These are phyloP conservation scores for Lepidurus apus DNA, from an alignment of 1,140 invertebrate genomes.

Conservation along the genomic window DNA sequence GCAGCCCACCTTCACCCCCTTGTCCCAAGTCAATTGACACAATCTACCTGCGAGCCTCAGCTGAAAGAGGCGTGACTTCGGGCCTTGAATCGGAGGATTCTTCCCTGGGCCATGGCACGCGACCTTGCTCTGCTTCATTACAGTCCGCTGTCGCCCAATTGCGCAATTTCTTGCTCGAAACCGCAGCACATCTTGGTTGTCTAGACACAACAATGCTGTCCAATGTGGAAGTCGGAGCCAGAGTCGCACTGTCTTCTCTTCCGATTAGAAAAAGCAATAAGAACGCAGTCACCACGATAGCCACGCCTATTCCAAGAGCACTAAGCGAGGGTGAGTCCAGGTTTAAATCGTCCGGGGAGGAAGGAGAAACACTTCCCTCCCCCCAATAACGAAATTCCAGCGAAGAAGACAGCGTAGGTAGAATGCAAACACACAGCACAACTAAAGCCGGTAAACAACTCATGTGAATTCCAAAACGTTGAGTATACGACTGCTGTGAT, in stretches of 20 bases:
- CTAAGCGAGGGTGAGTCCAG: background rate
- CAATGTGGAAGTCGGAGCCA: background rate
- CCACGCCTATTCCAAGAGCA: background rate
- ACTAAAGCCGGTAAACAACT: background rate
- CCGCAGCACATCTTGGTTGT: background rate
- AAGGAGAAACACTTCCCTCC: background rate
- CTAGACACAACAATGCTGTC: background rate
- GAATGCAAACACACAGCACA: background rate
- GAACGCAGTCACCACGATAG: background rate
- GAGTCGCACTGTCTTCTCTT: background rate
- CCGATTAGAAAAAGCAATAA: background rate
- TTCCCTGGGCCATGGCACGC: background rate
- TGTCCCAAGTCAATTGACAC: slow-evolving; percentile 13
- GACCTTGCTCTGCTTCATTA: slow-evolving; percentile 15
- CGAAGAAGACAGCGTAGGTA: background rate
- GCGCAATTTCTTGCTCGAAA: background rate
- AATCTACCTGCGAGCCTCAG: slow-evolving; percentile 7
- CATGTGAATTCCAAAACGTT: too few relatives aligned
- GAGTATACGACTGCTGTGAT: too few relatives aligned
- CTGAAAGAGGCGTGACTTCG: background rate
- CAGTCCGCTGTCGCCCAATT: background rate
- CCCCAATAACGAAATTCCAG: background rate
- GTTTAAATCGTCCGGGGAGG: background rate
- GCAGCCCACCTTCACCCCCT: background rate
- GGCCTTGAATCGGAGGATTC: background rate